A percentile compares a stretch with the other conserved stretches of the same genome.
phyloP scores from a whole-genome alignment of 2,113 vertebrate species.

The Verasper variegatus region DNA sequence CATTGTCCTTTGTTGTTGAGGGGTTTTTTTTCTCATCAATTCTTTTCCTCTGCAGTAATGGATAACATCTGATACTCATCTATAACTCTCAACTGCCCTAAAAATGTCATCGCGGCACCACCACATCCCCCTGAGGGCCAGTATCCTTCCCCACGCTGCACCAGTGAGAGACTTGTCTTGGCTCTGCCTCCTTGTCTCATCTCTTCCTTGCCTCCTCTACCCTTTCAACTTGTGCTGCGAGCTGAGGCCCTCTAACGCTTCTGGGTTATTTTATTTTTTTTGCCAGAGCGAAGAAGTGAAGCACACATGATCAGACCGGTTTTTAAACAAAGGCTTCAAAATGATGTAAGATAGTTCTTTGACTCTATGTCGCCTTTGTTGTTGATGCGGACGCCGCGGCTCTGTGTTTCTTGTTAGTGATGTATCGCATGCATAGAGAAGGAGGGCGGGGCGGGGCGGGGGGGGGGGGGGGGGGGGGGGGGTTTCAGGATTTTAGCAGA shows the following conservation, averaged over 20 bases:
- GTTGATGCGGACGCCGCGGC: constrained; percentile 25
- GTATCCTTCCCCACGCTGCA: constrained; percentile 55
- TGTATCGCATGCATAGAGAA: constrained; percentile 3
- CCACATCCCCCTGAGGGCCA: constrained; percentile 72
- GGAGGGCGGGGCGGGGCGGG: not conserved
- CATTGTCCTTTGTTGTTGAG: not conserved
- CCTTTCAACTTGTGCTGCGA: constrained; percentile 64
- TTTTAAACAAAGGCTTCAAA: constrained; percentile 67
- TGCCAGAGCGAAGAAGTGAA: not conserved
- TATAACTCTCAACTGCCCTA: constrained; percentile 82
- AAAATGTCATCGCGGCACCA: constrained; percentile 80
- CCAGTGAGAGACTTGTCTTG: constrained; percentile 52
- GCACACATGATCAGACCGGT: constrained; percentile 46
- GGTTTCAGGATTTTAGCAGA: constrained; percentile 21
- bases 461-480: not conserved
- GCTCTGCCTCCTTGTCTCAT: constrained; percentile 19
- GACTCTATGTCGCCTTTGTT: constrained; percentile 57
- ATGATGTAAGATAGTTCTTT: constrained; percentile 63
- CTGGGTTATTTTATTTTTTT: not conserved
- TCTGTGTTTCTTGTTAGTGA: constrained; percentile 39
- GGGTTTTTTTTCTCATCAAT: constrained; percentile 39
- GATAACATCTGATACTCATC: constrained; percentile 81
- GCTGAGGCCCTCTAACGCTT: constrained; percentile 47
- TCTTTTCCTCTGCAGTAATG: constrained; percentile 67
- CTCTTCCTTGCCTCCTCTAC: constrained; percentile 34